Evolutionary conservation across 2,888 invertebrate species (phyloP), one percentile per base, ranked within the genome.

Genomic region (Nomada lathburiana): DNA sequence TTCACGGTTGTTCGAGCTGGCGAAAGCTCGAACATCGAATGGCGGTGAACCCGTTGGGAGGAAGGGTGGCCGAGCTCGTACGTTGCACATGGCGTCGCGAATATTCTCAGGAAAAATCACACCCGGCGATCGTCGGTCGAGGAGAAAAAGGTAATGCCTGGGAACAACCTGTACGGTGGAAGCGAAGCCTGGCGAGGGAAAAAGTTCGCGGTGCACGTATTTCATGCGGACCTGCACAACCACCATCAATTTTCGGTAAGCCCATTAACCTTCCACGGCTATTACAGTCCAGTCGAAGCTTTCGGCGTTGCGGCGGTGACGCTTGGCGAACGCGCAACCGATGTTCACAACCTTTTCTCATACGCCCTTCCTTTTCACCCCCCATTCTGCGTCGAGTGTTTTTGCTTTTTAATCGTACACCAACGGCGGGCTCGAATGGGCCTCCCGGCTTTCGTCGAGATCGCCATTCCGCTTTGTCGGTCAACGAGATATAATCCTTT

Each of bases 231-330:
- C 79, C 85, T 83, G 87, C 85, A 87, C 89, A 83, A 77, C 80
- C 82, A 85, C 87, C 90, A 92, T 92, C 91, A 91, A 92, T 92
- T 92, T 90, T 91, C 89, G 85, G 87, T 89, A 91, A 92, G 89
- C 91, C 92, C 92, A 91, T 92, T 92, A 91, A 91, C 90, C 88
- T 89, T 85, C 82, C 80, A 73, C 73, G 85, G 83, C 85, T 82
- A 87, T 86, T 85, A 83, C 85, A 64, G 81, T 78, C 77, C 64
- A 44, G 74, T 72, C 77, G 76, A 81, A 76, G 76, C 85, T 86
- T 87, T 88, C 84, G 86, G 57, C 26, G 53, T 18, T 10, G 74
- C 20, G 53, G 23, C 20, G 59, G 26, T n/a, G 20, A 11, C 63
- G 68, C 63, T 72, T 63, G 60, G 70, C 73, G 81, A 82, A 86